Percentiles rank a stretch among this genome's conserved stretches.
phyloP scores from a whole-genome alignment of 2,113 vertebrate genomes.

The Numida meleagris region DNA sequence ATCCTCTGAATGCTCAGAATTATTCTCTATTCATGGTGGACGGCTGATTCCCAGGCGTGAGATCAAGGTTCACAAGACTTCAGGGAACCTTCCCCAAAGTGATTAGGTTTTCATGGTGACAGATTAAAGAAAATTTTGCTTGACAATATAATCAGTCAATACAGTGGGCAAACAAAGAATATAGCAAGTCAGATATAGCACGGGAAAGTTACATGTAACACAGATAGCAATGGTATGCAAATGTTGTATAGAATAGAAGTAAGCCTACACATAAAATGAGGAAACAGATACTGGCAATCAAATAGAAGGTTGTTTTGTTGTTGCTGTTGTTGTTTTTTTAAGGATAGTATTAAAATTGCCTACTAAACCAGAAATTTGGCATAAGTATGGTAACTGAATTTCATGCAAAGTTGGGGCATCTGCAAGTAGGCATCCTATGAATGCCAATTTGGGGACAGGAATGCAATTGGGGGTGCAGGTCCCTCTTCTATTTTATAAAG shows the following conservation, averaged over 20 bases:
- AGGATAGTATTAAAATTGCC: neutral
- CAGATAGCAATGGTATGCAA: neutral
- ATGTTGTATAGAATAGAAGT: neutral
- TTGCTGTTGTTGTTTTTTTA: neutral
- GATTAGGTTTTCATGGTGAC: neutral
- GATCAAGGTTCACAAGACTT: neutral
- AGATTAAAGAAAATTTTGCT: slow-evolving; percentile 1
- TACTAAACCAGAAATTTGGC: neutral
- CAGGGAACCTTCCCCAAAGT: neutral
- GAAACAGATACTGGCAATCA: neutral
- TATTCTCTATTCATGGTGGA: neutral
- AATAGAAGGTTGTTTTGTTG: neutral
- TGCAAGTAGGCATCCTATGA: neutral
- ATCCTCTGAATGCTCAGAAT: neutral
- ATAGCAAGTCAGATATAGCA: neutral
- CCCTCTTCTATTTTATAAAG: slow-evolving; percentile 6
- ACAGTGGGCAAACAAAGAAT: slow-evolving; percentile 1
- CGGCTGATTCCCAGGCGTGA: neutral
- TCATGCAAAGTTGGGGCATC: neutral
- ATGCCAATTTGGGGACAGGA: neutral
- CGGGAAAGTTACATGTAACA: neutral
- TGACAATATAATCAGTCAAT: neutral
- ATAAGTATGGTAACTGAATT: neutral
- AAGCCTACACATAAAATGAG: neutral
- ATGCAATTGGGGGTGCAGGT: neutral